Evolutionary conservation across 2,797 vertebrate genomes (phyloP).

Genomic region (Karalla daura): DNA sequence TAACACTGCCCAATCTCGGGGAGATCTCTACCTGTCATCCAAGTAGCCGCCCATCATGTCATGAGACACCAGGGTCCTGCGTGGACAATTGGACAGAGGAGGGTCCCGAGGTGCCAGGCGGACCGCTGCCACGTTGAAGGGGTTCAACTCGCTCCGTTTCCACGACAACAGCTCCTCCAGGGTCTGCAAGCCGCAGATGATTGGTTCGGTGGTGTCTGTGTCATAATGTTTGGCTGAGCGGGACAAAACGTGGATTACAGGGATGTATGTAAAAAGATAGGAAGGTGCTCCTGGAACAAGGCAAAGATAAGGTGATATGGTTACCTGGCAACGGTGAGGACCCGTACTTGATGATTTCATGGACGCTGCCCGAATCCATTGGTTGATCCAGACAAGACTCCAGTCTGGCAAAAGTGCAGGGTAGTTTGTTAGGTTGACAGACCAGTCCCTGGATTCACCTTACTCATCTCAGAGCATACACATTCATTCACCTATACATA

Average conservation of each 20-base stretch:
- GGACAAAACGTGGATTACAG: not conserved
- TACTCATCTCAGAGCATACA: no score
- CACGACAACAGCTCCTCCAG: conserved; percentile 91
- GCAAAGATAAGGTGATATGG: not conserved
- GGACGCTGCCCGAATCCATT: conserved; percentile 47
- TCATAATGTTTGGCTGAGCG: conserved; percentile 89
- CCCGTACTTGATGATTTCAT: conserved; percentile 66
- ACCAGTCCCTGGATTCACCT: no score
- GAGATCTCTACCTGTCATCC: conserved; percentile 89
- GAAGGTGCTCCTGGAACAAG: no score
- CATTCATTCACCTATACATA: no score
- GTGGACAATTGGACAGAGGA: conserved; percentile 66
- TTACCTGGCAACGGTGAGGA: conserved; percentile 73
- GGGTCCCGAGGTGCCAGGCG: conserved; percentile 85
- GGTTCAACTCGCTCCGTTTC: conserved; percentile 80
- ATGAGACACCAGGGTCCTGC: conserved; percentile 91
- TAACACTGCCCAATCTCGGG: no score
- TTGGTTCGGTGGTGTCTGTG: conserved; percentile 85
- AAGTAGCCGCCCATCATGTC: conserved; percentile 97
- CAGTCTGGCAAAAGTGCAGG: conserved; percentile 50
- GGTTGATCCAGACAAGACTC: conserved; percentile 77
- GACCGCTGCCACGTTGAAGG: conserved; percentile 85
- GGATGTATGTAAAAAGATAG: not conserved
- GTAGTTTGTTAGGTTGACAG: no score
- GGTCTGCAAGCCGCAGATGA: conserved; percentile 87